These are phyloP conservation scores for Teleogryllus oceanicus DNA, from an alignment of 2,888 invertebrate species.

Conservation along the genomic window DNA sequence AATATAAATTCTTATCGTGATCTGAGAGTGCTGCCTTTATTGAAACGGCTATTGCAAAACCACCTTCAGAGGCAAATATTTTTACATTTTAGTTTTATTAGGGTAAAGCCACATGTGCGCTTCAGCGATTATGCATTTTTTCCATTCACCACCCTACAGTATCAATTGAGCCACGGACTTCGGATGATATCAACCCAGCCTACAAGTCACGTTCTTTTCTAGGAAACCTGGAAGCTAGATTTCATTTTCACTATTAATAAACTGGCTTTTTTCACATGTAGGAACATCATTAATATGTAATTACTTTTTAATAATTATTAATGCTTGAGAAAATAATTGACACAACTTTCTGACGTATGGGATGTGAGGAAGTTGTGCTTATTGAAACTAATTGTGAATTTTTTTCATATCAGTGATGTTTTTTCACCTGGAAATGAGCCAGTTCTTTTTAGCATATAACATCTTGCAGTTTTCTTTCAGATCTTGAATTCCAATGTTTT, in stretches of 20 bases:
- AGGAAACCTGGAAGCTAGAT: constrained; percentile 19
- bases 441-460: constrained; percentile 26
- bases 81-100: not conserved
- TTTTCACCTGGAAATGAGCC: constrained; percentile 23
- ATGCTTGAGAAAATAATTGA: not conserved
- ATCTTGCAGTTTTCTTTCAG: constrained; percentile 27
- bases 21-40: too few species aligned
- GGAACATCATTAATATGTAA: not conserved
- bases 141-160: constrained; percentile 24
- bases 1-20: too few species aligned
- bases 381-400: not conserved
- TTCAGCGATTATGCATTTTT: constrained; percentile 27
- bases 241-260: constrained; percentile 1
- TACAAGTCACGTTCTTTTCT: constrained; percentile 26
- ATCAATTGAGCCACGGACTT: constrained; percentile 24
- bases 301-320: not conserved
- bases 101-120: constrained; percentile 34
- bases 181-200: constrained; percentile 25
- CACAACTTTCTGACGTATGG: not conserved
- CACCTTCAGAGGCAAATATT: too few species aligned
- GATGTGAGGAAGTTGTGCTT: not conserved
- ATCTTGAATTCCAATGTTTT: constrained; percentile 24
- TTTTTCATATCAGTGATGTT: not conserved
- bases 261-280: constrained; percentile 26
- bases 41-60: too few species aligned